Percentiles rank a stretch among this genome's conserved stretches.
Conservation (phyloP, 2,113 vertebrate species). For the Phocoena sinus region DNA sequence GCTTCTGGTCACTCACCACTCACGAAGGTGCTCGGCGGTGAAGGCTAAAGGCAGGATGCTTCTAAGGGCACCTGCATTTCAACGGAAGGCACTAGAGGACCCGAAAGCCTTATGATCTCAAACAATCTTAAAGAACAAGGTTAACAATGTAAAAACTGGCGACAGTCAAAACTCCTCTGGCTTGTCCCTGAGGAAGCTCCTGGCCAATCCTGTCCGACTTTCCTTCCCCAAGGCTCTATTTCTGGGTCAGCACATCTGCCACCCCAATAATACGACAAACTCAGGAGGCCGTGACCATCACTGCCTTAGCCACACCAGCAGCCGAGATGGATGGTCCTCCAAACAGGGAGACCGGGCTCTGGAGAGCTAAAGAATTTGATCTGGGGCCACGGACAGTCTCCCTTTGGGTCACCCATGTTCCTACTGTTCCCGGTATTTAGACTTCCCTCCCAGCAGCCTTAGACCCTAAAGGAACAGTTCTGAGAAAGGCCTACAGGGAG, state of each 20-base stretch:
- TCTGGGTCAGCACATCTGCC: background rate
- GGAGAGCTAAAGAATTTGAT: background rate
- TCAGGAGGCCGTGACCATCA: background rate
- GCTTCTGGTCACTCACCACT: background rate
- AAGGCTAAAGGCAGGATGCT: background rate
- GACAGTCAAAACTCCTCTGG: accelerated
- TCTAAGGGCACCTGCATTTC: background rate
- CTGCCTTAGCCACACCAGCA: background rate
- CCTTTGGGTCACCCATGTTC: background rate
- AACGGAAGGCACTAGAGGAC: background rate
- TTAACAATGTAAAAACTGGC: background rate
- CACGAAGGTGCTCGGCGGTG: background rate
- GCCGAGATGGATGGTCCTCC: background rate
- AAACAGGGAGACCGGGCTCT: background rate
- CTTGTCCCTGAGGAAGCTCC: background rate
- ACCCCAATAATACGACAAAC: background rate
- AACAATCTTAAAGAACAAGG: background rate
- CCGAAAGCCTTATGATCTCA: background rate
- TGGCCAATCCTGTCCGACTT: background rate
- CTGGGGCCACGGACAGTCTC: background rate
- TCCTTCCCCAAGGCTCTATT: background rate
- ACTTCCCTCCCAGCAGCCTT: background rate
- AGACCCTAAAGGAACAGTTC: background rate
- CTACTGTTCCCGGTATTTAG: background rate
- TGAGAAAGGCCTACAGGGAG: background rate